Percentiles rank a stretch among this genome's conserved stretches.
Conservation (phyloP, 2,797 vertebrate species). For the Cuniculus paca region DNA sequence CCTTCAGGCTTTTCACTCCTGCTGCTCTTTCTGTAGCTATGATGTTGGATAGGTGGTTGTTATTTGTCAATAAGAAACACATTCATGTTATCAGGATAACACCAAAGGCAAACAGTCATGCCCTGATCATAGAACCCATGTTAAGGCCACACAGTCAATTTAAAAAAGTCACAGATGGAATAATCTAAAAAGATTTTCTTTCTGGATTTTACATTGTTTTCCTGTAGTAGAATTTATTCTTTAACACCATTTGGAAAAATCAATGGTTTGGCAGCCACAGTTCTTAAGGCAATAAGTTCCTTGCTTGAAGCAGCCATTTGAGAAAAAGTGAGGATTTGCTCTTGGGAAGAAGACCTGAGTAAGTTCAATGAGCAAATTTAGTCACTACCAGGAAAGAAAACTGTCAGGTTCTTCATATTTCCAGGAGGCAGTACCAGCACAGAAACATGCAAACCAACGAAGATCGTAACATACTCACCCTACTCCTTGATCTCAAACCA, state of each 20-base stretch:
- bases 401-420: slow-evolving; percentile 73
- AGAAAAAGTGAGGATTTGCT: slow-evolving; percentile 77
- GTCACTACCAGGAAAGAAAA: slow-evolving; percentile 65
- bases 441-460: slow-evolving; percentile 81
- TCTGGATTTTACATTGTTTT: slow-evolving; percentile 71
- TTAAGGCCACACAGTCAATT: slow-evolving; percentile 74
- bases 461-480: slow-evolving; percentile 84
- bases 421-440: slow-evolving; percentile 64
- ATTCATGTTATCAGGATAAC: slow-evolving; percentile 78
- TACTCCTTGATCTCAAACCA: slow-evolving; percentile 75
- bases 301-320: slow-evolving; percentile 75
- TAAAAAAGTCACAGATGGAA: slow-evolving; percentile 50
- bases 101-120: slow-evolving; percentile 66
- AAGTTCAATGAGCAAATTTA: slow-evolving; percentile 82
- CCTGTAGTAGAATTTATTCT: slow-evolving; percentile 64
- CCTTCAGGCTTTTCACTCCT: slow-evolving; percentile 76
- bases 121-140: slow-evolving; percentile 73
- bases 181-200: slow-evolving; percentile 71
- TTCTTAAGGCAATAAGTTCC: slow-evolving; percentile 76
- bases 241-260: slow-evolving; percentile 75
- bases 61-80: slow-evolving; percentile 80
- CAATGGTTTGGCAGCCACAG: slow-evolving; percentile 68
- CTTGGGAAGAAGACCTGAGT: slow-evolving; percentile 74
- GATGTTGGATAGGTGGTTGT: slow-evolving; percentile 71
- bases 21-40: slow-evolving; percentile 75